A percentile compares a stretch with the other conserved stretches of the same genome.
Conservation (phyloP, 2,113 vertebrate species). For the Burhinus bistriatus region DNA sequence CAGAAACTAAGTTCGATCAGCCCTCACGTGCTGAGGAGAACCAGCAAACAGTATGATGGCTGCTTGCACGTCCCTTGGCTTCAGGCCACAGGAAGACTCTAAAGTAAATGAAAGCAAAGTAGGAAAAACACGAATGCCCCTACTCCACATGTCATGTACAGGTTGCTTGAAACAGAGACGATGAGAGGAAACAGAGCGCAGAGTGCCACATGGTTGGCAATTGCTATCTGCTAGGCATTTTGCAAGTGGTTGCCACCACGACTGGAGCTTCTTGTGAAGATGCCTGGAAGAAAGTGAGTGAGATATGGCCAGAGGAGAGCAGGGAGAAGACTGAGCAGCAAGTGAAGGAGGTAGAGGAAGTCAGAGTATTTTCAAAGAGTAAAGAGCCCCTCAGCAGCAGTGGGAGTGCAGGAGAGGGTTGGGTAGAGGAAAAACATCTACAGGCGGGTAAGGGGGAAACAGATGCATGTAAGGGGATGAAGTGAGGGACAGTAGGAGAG, state of each 20-base stretch:
- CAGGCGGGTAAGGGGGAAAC: background rate
- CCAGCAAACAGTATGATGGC: background rate
- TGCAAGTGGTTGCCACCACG: background rate
- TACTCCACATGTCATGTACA: background rate
- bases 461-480: background rate
- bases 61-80: background rate
- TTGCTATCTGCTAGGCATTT: background rate
- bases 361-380: background rate
- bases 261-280: background rate
- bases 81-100: background rate
- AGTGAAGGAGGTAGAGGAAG: background rate
- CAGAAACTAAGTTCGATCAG: background rate
- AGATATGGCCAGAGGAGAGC: background rate
- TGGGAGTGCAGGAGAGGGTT: background rate
- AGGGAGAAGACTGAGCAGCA: background rate
- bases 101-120: background rate
- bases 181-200: background rate
- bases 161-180: background rate
- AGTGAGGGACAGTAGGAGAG: background rate
- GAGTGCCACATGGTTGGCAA: background rate
- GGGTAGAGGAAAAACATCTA: background rate
- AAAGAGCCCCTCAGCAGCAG: background rate
- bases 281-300: background rate
- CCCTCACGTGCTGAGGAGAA: background rate
- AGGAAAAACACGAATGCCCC: background rate